Conservation (phyloP, 2,888 invertebrate species). For the Caenorhabditis macrosperma region DNA sequence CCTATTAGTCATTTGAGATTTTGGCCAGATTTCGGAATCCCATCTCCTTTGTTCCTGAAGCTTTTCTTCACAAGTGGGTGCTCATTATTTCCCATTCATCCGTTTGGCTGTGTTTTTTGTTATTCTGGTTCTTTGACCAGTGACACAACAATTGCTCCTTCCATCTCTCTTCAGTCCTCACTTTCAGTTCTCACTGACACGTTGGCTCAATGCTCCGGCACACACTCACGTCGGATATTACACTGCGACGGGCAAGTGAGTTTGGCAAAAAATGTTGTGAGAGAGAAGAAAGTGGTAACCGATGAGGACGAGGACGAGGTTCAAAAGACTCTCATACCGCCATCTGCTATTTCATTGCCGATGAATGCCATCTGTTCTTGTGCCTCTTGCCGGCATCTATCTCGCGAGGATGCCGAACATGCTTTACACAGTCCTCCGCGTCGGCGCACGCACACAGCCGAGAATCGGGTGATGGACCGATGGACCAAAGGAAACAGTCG, state of each 20-base stretch:
- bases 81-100: background rate
- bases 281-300: conserved; percentile 33
- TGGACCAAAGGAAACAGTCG: conserved; percentile 45
- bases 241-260: conserved; percentile 22
- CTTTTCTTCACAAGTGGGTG: too few relatives aligned
- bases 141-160: conserved; percentile 45
- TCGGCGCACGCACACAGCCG: conserved; percentile 31
- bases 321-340: conserved; percentile 50
- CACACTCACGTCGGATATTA: conserved; percentile 42
- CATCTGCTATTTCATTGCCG: conserved; percentile 57
- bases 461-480: conserved; percentile 32
- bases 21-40: too few relatives aligned
- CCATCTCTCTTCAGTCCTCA: background rate
- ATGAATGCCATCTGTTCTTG: conserved; percentile 53
- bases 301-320: conserved; percentile 51
- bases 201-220: conserved; percentile 12
- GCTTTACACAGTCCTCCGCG: conserved; percentile 48
- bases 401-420: conserved; percentile 45
- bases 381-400: conserved; percentile 33
- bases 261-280: conserved; percentile 48
- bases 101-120: background rate
- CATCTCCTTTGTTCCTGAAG: background rate
- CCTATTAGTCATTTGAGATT: too few relatives aligned
- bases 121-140: conserved; percentile 36
- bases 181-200: conserved; percentile 34